A percentile compares a stretch with the other conserved stretches of the same genome.
Evolutionary conservation across 2,888 invertebrate species (phyloP).

Genomic region (Tenodera sinensis): DNA sequence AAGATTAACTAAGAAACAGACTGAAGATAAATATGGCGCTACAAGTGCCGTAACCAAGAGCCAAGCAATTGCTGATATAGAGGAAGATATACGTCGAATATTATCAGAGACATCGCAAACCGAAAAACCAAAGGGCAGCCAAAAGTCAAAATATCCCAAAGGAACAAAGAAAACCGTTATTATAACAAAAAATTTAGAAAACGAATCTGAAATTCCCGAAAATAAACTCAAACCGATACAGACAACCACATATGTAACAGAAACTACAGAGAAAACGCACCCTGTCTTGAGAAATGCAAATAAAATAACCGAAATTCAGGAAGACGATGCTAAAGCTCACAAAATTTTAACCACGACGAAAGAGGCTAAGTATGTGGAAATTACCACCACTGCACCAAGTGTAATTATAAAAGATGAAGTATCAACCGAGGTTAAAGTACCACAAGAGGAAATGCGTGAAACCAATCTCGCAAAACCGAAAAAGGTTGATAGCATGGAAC

Average conservation of each 20-base stretch:
- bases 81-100: no score
- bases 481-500: background rate
- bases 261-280: background rate
- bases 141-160: background rate
- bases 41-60: no score
- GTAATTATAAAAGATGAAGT: background rate
- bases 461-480: background rate
- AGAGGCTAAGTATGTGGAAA: background rate
- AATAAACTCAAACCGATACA: background rate
- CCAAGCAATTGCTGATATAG: no score
- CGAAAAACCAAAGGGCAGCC: no score
- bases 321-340: background rate
- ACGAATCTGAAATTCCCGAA: background rate
- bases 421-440: background rate
- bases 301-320: background rate
- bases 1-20: no score
- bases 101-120: no score
- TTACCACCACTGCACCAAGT: background rate
- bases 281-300: background rate
- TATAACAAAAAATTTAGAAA: background rate
- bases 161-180: background rate
- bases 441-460: background rate
- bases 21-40: no score
- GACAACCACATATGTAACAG: background rate
- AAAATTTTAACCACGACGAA: background rate